Evolutionary conservation across 2,888 invertebrate genomes (phyloP).

Genomic region (Boloria selene): DNA sequence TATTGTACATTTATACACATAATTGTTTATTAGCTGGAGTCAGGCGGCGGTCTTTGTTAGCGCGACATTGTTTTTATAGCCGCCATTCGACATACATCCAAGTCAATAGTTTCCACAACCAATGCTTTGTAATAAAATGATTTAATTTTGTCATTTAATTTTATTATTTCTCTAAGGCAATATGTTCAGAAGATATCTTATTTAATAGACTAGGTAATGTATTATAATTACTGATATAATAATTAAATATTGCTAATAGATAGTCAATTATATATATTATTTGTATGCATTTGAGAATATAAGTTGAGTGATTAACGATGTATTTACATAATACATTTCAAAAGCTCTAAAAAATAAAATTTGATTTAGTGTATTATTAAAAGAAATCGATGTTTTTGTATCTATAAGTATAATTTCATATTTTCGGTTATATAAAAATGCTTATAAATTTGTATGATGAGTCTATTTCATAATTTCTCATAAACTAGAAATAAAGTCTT

Average conservation of each 20-base stretch:
- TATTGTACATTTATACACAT: constrained; percentile 71
- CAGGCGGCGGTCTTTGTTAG: constrained; percentile 62
- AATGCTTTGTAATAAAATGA: constrained; percentile 9
- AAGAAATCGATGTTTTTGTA: too few relatives aligned
- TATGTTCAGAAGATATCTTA: constrained; percentile 12
- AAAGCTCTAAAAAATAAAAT: too few relatives aligned
- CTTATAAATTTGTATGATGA: too few relatives aligned
- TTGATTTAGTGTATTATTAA: too few relatives aligned
- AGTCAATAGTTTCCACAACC: background rate
- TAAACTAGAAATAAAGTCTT: too few relatives aligned
- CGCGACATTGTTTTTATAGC: constrained; percentile 60
- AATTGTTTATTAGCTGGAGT: constrained; percentile 72
- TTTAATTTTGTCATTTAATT: constrained; percentile 15
- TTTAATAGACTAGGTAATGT: constrained; percentile 8
- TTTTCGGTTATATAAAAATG: too few relatives aligned
- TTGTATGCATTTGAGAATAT: constrained; percentile 4
- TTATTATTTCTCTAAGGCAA: constrained; percentile 18
- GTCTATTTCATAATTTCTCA: too few relatives aligned
- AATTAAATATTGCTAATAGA: constrained; percentile 15
- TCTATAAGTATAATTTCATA: too few relatives aligned
- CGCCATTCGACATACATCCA: constrained; percentile 58
- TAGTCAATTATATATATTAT: background rate
- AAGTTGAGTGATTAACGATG: background rate
- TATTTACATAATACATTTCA: too few relatives aligned
- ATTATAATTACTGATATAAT: constrained; percentile 14